Evolutionary conservation across 2,888 invertebrate species (phyloP), one percentile per base, ranked within the genome.

Genomic region (Schrankia costaestrigalis): DNA sequence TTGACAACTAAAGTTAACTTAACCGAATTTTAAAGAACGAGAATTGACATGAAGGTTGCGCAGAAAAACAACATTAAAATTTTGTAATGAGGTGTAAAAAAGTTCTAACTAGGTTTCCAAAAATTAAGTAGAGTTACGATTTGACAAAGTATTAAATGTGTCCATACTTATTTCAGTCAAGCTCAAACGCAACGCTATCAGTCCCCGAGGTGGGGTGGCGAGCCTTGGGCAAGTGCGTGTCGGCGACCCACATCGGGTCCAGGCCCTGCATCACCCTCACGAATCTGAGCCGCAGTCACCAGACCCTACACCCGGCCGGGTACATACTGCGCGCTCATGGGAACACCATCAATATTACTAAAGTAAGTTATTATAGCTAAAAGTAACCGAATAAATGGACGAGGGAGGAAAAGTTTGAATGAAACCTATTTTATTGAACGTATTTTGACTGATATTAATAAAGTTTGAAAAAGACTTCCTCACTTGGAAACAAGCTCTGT

Each of bases 171-270:
- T 22, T 7, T 31, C 67, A 80, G 80, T 79, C 77, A 0, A 60
- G 58, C 21, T 79, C 78, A 0, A 65, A 51, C 49, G 66, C 59
- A 22, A 37, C 60, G 3, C 32, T 71, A 6, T 36, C 31, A 3
- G 36, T 31, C 1, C 34, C 41, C 13, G 50, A 35, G 27, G 31
- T 31, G 1, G 19, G 45, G 27, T 36, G 34, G 40, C 28, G 36
- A 11, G 71, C 72, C 19, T 73, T 84, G 1, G 84, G 81, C 70
- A 86, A 87, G 73, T 88, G 88, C 46, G 77, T 84, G 63, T 88
- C 88, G 14, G 86, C 85, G n/a, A 56, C 69, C 1, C 81, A 83
- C 56, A 57, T 85, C 43, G 59, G 67, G 17, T 46, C 62, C 26
- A 37, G 52, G 30, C 40, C 43, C 29, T 41, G 46, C 33, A 38